These are phyloP conservation scores for Camelus bactrianus DNA, from an alignment of 2,113 vertebrate genomes.

Conservation along the genomic window DNA sequence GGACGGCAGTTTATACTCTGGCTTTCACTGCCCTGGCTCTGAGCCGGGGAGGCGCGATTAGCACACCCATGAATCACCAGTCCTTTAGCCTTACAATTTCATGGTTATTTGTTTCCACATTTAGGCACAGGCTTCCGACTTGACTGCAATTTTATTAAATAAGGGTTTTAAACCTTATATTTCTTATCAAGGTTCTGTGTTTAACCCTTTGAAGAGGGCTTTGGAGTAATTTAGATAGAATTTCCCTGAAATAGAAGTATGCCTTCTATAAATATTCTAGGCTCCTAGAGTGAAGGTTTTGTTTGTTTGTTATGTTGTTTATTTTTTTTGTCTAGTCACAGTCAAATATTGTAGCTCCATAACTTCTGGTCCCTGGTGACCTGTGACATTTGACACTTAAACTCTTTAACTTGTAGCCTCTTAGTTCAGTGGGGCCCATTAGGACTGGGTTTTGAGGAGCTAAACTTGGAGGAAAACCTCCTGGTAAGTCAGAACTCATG, in stretches of 20 bases:
- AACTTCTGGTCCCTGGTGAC: not conserved
- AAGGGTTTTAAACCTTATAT: not conserved
- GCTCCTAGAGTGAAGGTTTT: not conserved
- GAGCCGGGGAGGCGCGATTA: not conserved
- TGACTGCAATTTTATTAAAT: not conserved
- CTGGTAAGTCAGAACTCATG: not conserved
- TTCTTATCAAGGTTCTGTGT: not conserved
- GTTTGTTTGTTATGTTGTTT: not conserved
- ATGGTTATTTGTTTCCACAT: not conserved
- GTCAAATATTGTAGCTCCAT: not conserved
- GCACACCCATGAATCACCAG: not conserved
- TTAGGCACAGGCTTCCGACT: not conserved
- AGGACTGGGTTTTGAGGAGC: not conserved
- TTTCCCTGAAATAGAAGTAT: not conserved
- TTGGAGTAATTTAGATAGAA: not conserved
- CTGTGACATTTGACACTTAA: not conserved
- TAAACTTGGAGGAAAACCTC: not conserved
- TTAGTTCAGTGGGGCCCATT: not conserved
- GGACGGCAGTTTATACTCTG: accelerated
- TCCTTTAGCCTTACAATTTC: not conserved
- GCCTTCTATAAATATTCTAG: not conserved
- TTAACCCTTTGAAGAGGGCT: not conserved
- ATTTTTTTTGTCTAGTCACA: not conserved
- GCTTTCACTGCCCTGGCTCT: not conserved
- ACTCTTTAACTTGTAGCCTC: not conserved